Base-by-base conservation (phyloP, 2,888 invertebrate species). In the Antheraea yamamai region DNA sequence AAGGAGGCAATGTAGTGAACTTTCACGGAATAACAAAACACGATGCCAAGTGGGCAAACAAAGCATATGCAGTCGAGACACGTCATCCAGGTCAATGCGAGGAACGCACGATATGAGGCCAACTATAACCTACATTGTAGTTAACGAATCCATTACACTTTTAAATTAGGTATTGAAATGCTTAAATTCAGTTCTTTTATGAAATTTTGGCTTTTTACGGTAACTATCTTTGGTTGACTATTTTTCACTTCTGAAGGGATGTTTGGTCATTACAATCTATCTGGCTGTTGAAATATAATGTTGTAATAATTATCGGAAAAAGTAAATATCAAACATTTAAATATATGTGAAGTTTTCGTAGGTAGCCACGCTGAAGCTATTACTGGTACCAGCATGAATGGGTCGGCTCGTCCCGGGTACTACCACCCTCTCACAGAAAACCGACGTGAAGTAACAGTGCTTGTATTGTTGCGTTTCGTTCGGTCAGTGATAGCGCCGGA, bases 61-160 rank as follows among this genome's bases (percentile, higher is more conserved):
- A 76, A 76, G 75, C 72, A 74, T 23, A 61, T 66, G 74, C 73
- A 74, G 72, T 74, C 74, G 74, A 70, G 75, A 51, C 75, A 64
- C 51, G 61, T 70, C 52, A 80, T 78, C 76, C 78, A 55, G 80
- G 79, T 80, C 80, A 79, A 77, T 78, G 77, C 75, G 77, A 68
- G 74, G 26, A 70, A 64, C 47, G 66, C 75, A 47, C 72, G 74
- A 74, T 74, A 76, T 66, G 74, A 35, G 70, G 39, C n/a, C 73
- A 39, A 58, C 55, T 61, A 4, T 70, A 39, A 68, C 14, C 39
- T 39, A 12, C 39, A 70, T 70, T 39, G 39, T n/a, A 70, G 70
- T 70, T 39, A 70, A 70, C 68, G 30, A 35, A 16, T 18, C 18
- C 39, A 70, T 35, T 70, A 3, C n/a, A 20, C 70, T 39, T 70